A percentile compares a stretch with the other conserved stretches of the same genome.
These are phyloP conservation scores for Pelmatolapia mariae DNA, from an alignment of 2,113 vertebrate genomes.

Conservation along the genomic window DNA sequence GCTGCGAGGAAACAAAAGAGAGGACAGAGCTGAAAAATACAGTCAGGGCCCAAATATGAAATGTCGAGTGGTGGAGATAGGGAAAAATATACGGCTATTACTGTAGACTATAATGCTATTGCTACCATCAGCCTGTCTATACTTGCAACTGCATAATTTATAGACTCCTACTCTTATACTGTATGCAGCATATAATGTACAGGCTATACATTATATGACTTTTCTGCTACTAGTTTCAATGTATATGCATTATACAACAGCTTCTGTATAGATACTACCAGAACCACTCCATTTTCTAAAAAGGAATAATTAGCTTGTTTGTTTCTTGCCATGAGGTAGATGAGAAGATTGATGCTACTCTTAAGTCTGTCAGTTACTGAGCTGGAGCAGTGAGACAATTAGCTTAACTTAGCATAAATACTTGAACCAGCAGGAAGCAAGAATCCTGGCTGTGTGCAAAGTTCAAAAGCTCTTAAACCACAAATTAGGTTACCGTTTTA, in stretches of 20 bases:
- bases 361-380: background rate
- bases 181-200: background rate
- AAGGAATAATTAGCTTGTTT: background rate
- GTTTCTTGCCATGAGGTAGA: background rate
- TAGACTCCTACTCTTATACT: background rate
- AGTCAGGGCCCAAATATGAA: background rate
- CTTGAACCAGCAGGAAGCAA: background rate
- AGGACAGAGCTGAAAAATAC: background rate
- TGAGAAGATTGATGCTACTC: background rate
- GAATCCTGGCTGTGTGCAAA: background rate
- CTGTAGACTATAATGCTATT: background rate
- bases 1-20: constrained; percentile 70
- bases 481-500: background rate
- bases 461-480: background rate
- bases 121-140: background rate
- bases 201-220: background rate
- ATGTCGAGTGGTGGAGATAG: background rate
- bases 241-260: background rate
- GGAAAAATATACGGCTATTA: background rate
- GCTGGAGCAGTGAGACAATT: background rate
- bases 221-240: background rate
- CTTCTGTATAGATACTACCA: background rate
- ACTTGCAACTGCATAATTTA: background rate
- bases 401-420: background rate
- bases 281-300: background rate